Evolutionary conservation across 2,888 invertebrate genomes (phyloP).

Genomic region (Thyatira batis): DNA sequence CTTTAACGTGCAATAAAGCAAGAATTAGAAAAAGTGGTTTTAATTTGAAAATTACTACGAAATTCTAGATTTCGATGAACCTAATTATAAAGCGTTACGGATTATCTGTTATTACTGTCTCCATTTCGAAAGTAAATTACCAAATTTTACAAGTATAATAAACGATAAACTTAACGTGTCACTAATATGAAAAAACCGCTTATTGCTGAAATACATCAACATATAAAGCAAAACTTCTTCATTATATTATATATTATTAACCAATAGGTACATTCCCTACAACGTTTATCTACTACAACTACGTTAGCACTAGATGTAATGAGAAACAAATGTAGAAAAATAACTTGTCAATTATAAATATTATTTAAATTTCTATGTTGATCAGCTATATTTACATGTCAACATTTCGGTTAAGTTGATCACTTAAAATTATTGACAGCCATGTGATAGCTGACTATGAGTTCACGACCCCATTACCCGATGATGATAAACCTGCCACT

Average conservation of each 20-base stretch:
- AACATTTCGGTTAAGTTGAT: slow-evolving; percentile 76
- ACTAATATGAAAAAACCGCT: slow-evolving; percentile 23
- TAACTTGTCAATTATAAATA: slow-evolving; percentile 78
- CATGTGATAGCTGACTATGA: slow-evolving; percentile 83
- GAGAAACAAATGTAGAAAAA: slow-evolving; percentile 79
- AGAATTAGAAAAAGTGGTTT: slow-evolving; percentile 53
- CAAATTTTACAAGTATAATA: slow-evolving; percentile 8
- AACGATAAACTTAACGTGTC: slow-evolving; percentile 17
- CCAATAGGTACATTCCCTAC: slow-evolving; percentile 37
- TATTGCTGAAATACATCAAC: slow-evolving; percentile 49
- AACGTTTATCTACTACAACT: slow-evolving; percentile 39
- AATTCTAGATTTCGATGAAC: slow-evolving; percentile 75
- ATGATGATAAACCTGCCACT: slow-evolving; percentile 70
- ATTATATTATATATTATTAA: slow-evolving; percentile 30
- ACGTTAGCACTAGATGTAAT: slow-evolving; percentile 56
- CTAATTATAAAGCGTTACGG: slow-evolving; percentile 82
- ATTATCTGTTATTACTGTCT: slow-evolving; percentile 64
- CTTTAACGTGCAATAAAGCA: slow-evolving; percentile 65
- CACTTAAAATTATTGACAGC: slow-evolving; percentile 81
- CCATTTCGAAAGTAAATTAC: slow-evolving; percentile 49
- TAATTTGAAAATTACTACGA: slow-evolving; percentile 69
- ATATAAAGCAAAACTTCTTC: slow-evolving; percentile 38
- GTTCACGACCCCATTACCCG: slow-evolving; percentile 67
- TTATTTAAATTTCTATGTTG: slow-evolving; percentile 79
- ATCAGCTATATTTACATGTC: slow-evolving; percentile 80